Evolutionary conservation across 1,140 invertebrate species (phyloP).

Genomic region (Hyles vespertilio): DNA sequence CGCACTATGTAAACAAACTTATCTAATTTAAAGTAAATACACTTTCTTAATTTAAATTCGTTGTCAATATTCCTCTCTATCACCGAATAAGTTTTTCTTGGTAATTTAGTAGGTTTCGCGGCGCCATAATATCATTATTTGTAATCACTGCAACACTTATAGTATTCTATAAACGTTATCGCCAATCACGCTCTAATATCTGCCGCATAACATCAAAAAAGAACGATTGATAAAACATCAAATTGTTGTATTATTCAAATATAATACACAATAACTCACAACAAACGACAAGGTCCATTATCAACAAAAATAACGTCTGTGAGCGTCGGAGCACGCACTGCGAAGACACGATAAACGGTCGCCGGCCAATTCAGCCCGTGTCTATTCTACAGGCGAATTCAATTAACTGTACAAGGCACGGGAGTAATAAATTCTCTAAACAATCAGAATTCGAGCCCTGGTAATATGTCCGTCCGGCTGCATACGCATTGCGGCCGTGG

Average conservation of each 20-base stretch:
- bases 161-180: too few relatives aligned
- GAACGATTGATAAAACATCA: constrained; percentile 1
- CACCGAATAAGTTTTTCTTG: too few relatives aligned
- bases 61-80: too few relatives aligned
- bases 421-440: constrained; percentile 74
- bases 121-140: too few relatives aligned
- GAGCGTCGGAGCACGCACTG: constrained; percentile 36
- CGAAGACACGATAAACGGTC: constrained; percentile 57
- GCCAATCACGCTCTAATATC: too few relatives aligned
- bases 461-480: constrained; percentile 70
- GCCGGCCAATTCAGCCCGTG: constrained; percentile 53
- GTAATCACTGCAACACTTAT: too few relatives aligned
- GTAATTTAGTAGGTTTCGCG: too few relatives aligned
- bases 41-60: too few relatives aligned
- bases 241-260: not conserved
- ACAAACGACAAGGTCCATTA: constrained; percentile 20
- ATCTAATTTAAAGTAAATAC: too few relatives aligned
- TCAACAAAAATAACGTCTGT: constrained; percentile 41
- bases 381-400: constrained; percentile 71
- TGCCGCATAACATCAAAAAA: too few relatives aligned
- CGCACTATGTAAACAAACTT: not conserved
- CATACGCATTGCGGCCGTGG: constrained; percentile 66
- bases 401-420: constrained; percentile 73
- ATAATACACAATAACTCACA: not conserved
- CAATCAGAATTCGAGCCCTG: constrained; percentile 73